phyloP scores from a whole-genome alignment of 1,140 invertebrate genomes.

The Platyscapa corneri region DNA sequence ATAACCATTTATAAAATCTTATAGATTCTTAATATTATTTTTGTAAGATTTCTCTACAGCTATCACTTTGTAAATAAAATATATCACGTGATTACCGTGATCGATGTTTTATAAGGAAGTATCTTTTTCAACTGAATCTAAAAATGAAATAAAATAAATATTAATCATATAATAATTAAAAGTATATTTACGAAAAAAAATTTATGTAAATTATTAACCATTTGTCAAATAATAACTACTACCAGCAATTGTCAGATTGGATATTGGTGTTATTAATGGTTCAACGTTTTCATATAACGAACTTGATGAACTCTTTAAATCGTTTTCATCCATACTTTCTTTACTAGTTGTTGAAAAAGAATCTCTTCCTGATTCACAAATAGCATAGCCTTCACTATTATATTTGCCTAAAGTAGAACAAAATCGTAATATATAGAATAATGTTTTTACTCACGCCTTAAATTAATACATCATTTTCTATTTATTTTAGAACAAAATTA shows the following conservation, averaged over 20 bases:
- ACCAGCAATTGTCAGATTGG: conserved; percentile 51
- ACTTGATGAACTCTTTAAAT: conserved; percentile 56
- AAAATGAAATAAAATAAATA: conserved; percentile 33
- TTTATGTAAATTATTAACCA: not conserved
- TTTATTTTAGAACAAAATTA: conserved; percentile 18
- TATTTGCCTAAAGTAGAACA: conserved; percentile 56
- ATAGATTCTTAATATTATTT: conserved; percentile 10
- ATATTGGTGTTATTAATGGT: conserved; percentile 58
- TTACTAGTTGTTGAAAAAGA: conserved; percentile 51
- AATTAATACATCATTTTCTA: too few species aligned
- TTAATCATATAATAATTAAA: not conserved
- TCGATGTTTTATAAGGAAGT: conserved; percentile 53
- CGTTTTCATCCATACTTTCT: conserved; percentile 53
- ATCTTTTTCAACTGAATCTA: conserved; percentile 57
- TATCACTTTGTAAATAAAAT: not conserved
- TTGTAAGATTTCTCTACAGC: not conserved
- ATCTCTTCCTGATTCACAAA: conserved; percentile 52
- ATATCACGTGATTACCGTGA: not conserved
- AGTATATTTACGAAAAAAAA: not conserved
- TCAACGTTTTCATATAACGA: conserved; percentile 63
- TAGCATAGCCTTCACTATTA: conserved; percentile 57
- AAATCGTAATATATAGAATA: not conserved
- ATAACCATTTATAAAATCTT: conserved; percentile 4
- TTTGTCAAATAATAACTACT: conserved; percentile 53
- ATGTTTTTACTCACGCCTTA: not conserved